A percentile compares a stretch with the other conserved stretches of the same genome.
phyloP scores from a whole-genome alignment of 1,140 invertebrate genomes.

The Sarcophaga bullata region DNA sequence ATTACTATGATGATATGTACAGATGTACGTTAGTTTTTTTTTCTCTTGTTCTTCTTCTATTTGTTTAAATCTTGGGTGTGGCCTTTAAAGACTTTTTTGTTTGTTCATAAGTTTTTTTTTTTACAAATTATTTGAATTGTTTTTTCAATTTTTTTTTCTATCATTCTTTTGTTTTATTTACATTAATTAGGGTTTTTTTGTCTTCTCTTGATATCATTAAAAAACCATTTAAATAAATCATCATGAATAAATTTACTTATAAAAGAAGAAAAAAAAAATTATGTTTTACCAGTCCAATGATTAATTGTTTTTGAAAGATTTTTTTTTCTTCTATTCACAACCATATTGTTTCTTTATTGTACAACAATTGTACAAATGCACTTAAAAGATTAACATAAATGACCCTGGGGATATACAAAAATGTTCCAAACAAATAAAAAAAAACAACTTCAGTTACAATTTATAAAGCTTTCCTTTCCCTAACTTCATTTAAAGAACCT shows the following conservation, averaged over 20 bases:
- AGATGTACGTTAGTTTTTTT: too few species aligned
- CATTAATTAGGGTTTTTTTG: not conserved
- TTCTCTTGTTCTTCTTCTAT: not conserved
- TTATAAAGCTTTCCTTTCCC: too few species aligned
- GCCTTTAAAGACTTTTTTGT: conserved; percentile 5
- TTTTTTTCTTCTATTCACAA: not conserved
- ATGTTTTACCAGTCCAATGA: not conserved
- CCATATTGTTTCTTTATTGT: too few species aligned
- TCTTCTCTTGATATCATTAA: not conserved
- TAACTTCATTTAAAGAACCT: too few species aligned
- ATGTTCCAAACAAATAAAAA: too few species aligned
- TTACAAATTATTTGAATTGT: not conserved
- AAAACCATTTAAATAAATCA: not conserved
- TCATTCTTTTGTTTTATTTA: not conserved
- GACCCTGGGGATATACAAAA: too few species aligned
- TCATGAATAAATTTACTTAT: too few species aligned
- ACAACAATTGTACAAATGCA: too few species aligned
- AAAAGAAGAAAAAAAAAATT: too few species aligned
- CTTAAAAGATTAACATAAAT: too few species aligned
- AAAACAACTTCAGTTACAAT: too few species aligned
- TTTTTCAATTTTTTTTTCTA: not conserved
- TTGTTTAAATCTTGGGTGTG: not conserved
- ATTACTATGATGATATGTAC: too few species aligned
- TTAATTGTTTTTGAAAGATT: not conserved
- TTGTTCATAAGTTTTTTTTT: not conserved